Conservation (phyloP, 2,113 vertebrate species). For the Pheucticus melanocephalus region DNA sequence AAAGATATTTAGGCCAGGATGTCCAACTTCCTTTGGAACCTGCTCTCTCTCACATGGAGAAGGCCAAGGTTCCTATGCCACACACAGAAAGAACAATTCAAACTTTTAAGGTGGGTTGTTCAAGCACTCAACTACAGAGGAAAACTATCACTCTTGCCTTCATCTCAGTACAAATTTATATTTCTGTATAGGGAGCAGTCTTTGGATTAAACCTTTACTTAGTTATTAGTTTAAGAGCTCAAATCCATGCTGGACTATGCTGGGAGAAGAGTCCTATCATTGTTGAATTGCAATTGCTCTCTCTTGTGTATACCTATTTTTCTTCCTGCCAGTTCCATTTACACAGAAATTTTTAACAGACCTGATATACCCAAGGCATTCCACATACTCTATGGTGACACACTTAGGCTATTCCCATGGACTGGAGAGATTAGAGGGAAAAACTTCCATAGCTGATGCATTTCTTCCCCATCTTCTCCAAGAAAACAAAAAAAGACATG, state of each 20-base stretch:
- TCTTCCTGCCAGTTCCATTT: neutral
- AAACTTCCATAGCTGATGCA: neutral
- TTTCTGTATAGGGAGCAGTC: neutral
- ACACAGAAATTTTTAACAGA: neutral
- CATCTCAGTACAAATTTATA: neutral
- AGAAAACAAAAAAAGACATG: neutral
- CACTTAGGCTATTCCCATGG: neutral
- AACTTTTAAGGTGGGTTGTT: neutral
- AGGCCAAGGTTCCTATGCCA: neutral
- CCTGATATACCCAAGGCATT: neutral
- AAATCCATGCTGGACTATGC: neutral
- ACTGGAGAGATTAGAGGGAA: neutral
- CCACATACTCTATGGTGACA: accelerated
- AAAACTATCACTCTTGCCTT: neutral
- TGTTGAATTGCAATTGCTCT: neutral
- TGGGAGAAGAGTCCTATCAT: neutral
- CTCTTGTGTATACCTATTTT: neutral
- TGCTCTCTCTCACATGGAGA: neutral
- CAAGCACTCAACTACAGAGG: neutral
- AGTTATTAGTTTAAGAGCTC: neutral
- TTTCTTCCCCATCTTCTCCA: neutral
- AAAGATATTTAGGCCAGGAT: neutral
- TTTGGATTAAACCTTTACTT: neutral
- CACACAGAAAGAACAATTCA: neutral
- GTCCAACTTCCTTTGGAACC: neutral